Evolutionary conservation across 2,888 invertebrate genomes (phyloP), one percentile per base, ranked within the genome.

Genomic region (Dryadula phaetusa): DNA sequence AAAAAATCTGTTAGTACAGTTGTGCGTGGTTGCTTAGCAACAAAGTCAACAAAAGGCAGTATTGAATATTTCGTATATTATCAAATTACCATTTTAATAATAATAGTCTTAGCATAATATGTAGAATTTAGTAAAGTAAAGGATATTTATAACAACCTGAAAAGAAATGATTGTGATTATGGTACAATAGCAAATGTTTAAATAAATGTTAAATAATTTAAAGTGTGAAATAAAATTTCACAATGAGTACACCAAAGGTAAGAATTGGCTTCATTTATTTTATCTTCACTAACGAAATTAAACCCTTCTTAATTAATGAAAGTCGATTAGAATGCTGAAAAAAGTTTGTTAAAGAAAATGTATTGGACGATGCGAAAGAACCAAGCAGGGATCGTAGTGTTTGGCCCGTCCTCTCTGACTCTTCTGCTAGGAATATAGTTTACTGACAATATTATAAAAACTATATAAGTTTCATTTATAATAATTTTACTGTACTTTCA

Each of bases 241-340:
- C 56, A 61, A 87, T 88, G 88, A 77, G 84, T 42, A 72, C 82
- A 3, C 87, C 86, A 12, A 87, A 87, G 75, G 87, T 84, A 77
- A 82, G 80, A 74, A 49, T 37, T 25, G 8, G 22, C 0, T 34
- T 34, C 34, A 3, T 14, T n/a, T 40, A 8, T 10, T 40, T n/a
- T 16, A 7, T 28, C 4, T 7, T 52, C n/a, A 1, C 3, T 32
- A 25, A 22, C 10, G 0, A 56, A 56, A 40, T 52, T 2, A 8
- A 52, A n/a, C n/a, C n/a, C n/a, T n/a, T n/a, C n/a, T n/a, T n/a
- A n/a, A n/a, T n/a, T n/a, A n/a, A n/a, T n/a, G 0, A 42, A 16
- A 2, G 16, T 42, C 12, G 3, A 8, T 8, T 8, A 42, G 16
- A 1, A 42, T n/a, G 16, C 8, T 16, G 12, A 14, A 6, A 16